Evolutionary conservation across 2,888 invertebrate genomes (phyloP), one percentile per base, ranked within the genome.

Genomic region (Pasiphila rectangulata): DNA sequence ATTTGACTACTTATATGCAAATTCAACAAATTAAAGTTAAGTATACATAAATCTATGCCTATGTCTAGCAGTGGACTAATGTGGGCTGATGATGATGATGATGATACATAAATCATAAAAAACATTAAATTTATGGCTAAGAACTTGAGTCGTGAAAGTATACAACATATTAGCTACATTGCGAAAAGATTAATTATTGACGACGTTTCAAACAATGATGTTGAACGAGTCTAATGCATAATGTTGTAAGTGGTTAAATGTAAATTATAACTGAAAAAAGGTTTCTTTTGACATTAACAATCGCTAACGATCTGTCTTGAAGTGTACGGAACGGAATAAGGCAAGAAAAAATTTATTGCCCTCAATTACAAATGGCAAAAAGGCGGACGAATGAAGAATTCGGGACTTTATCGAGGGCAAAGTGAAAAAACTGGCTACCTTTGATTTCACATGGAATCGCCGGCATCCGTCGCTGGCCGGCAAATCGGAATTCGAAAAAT

Each of bases 361-460:
- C 75, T 73, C 85, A 84, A 84, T 85, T 85, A 86, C 81, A 79
- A 81, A 80, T 76, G 72, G 79, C 76, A 86, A 59, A 85, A 86
- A 81, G 69, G 62, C 59, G 72, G 65, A 65, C 63, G 67, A 54
- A 58, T 63, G 49, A 59, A 76, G 84, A 81, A 87, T 86, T 81
- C 72, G 75, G 75, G 76, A 75, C 74, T 80, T 21, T 72, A 75
- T 74, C 75, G 68, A 60, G 61, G 63, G 63, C 70, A 67, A 75
- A 77, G 72, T 78, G 82, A 85, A 86, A 86, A 84, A 68, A 57
- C 61, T 44, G 68, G 71, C 67, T 69, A 63, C 67, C 76, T 75
- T 85, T 84, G 84, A 83, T 87, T 87, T 82, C 86, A 82, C 79
- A 79, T 76, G 74, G 81, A 77, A 80, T 82, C 77, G 72, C 72